Evolutionary conservation across 2,888 invertebrate genomes (phyloP).

Genomic region (Eupithecia dodoneata): DNA sequence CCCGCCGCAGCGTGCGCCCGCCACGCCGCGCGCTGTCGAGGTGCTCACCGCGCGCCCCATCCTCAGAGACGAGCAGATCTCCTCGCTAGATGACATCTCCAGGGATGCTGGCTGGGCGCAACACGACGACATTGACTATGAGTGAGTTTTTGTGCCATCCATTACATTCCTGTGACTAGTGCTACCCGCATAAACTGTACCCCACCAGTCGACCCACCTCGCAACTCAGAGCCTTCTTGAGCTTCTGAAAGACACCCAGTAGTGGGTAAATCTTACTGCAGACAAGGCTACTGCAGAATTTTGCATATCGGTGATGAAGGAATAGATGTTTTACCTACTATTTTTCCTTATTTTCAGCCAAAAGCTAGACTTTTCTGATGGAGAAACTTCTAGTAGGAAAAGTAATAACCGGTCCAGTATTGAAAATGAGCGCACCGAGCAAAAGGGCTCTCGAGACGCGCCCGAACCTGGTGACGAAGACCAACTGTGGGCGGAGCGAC

Average conservation of each 20-base stretch:
- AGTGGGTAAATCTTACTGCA: background rate
- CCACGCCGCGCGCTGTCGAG: conserved; percentile 83
- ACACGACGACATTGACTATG: conserved; percentile 96
- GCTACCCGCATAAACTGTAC: too few relatives aligned
- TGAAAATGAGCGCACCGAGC: conserved; percentile 71
- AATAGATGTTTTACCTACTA: background rate
- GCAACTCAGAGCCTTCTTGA: background rate
- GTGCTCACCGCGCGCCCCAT: conserved; percentile 91
- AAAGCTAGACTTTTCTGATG: conserved; percentile 97
- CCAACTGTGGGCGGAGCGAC: conserved; percentile 88
- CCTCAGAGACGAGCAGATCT: conserved; percentile 96
- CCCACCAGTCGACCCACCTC: background rate
- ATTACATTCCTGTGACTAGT: background rate
- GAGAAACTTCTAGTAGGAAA: conserved; percentile 85
- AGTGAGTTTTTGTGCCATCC: conserved; percentile 79
- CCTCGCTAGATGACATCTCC: conserved; percentile 95
- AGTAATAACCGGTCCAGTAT: conserved; percentile 66
- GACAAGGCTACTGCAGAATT: background rate
- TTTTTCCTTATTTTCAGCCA: conserved; percentile 83
- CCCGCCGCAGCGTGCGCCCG: conserved; percentile 58
- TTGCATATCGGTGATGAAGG: background rate
- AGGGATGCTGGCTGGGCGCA: conserved; percentile 96
- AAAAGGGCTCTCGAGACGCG: conserved; percentile 52
- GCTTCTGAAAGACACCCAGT: background rate
- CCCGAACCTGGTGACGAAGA: conserved; percentile 76